Base-by-base conservation (phyloP, 2,888 invertebrate genomes). In the Lucinisca nassula region DNA sequence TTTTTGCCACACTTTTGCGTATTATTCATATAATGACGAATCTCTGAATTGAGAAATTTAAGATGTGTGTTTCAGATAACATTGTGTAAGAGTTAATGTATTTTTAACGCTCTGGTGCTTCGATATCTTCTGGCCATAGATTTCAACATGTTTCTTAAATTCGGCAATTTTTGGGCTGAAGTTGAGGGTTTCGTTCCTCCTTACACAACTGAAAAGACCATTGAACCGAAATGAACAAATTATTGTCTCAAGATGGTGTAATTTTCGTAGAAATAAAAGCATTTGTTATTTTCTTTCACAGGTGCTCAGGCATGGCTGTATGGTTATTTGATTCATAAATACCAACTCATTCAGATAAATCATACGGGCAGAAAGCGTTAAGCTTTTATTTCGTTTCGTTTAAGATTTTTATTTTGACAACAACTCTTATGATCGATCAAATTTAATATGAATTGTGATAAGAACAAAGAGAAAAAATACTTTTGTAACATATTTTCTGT, bases 81-180 rank as follows among this genome's bases (percentile, higher is more conserved):
- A 67, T 67, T 67, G 67, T 67, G 21, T 35, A 35, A 67, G 67
- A 1, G 67, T 67, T 67, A 67, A 67, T 67, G 67, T 67, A 17
- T 67, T 35, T 67, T 61, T 17, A 24, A 24, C 35, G 67, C 35
- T 67, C 67, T 21, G 35, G 6, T 67, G 35, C 3, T 17, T 35
- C 12, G 32, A 12, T 30, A 35, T 14, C 67, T 12, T 35, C 4
- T 1, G 24, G 32, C 67, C 1, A 12, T 12, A 8, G 21, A 10
- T 67, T 67, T 67, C 67, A 67, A 67, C 24, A 67, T 67, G 67
- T 67, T 67, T 67, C 67, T 67, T 35, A 35, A 67, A 35, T 67
- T 30, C 35, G 67, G 67, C 21, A 6, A 67, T 67, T 67, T 35
- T 17, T 0, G 35, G 10, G 1, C 17, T 4, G 35, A 67, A 35